Base-by-base conservation (phyloP, 1,140 invertebrate species). In the Microplitis mediator region DNA sequence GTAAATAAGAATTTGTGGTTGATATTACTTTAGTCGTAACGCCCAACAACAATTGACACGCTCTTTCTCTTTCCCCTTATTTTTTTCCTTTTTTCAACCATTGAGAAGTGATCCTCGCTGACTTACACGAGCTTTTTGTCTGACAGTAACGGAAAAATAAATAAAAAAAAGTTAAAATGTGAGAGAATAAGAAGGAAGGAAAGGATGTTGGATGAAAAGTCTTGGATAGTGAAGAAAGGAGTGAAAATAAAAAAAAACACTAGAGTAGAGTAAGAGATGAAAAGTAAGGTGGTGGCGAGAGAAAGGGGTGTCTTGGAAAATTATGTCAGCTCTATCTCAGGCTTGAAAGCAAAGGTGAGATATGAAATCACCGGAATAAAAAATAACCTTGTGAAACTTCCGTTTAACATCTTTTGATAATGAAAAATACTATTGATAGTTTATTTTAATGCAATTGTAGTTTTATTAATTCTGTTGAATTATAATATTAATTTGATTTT, bases 241-340 rank as follows among this genome's bases (percentile, higher is more conserved):
- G 65, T 69, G 61, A 69, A 69, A 56, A 76, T 54, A 56, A 50
- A 14, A 60, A 35, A 35, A 66, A 61, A 67, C 52, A 51, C 50
- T 32, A 45, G 54, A 23, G 23, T 23, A 23, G 23, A 23, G 23
- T 23, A 23, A 23, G 23, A 23, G 23, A 23, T 23, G 23, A 23
- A 23, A 23, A 23, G n/a, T 58, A 52, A 1, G 35, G 36, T 11
- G 45, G 34, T 31, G 23, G 14, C 11, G 68, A 39, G 61, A 69
- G 39, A 61, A 34, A 23, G 23, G 56, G 77, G 76, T 81, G 81
- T 82, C 80, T 81, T 66, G 80, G 79, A 82, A 83, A 82, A 83
- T 82, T 82, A 82, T 82, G 78, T 82, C 80, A 77, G 76, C 58
- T 75, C 77, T 82, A 82, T 82, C 78, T 80, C 52, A 77, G 76